These are phyloP conservation scores for Drosophila jambulina DNA, from an alignment of 1,140 invertebrate genomes.

Conservation along the genomic window DNA sequence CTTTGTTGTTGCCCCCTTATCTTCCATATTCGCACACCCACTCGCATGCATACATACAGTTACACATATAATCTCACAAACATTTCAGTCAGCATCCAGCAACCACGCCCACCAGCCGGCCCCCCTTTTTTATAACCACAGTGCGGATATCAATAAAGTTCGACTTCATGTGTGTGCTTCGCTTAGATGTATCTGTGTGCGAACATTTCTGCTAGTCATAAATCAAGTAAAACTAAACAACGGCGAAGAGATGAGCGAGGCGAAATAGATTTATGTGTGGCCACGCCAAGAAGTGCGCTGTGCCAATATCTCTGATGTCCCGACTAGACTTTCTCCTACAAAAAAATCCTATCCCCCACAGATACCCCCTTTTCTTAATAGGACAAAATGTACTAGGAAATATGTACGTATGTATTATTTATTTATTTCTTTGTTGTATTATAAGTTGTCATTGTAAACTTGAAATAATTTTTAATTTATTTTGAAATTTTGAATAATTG, in stretches of 20 bases:
- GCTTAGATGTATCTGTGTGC: constrained; percentile 7
- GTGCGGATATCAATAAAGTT: constrained; percentile 74
- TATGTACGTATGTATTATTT: too few species aligned
- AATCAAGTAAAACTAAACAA: constrained; percentile 76
- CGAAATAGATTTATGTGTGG: constrained; percentile 75
- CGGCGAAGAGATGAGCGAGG: constrained; percentile 31
- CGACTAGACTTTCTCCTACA: constrained; percentile 8
- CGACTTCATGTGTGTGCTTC: constrained; percentile 44
- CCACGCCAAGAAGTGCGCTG: constrained; percentile 45
- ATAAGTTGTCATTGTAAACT: too few species aligned
- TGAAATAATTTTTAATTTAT: too few species aligned
- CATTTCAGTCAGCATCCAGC: constrained; percentile 55
- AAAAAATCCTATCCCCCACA: background rate
- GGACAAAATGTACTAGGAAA: too few species aligned
- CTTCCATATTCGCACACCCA: background rate
- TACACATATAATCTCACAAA: constrained; percentile 18
- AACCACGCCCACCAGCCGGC: constrained; percentile 11
- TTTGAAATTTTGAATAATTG: too few species aligned
- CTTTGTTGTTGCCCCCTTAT: constrained; percentile 21
- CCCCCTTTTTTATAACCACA: constrained; percentile 57
- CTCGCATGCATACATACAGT: background rate
- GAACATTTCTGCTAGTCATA: constrained; percentile 55
- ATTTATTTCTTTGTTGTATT: too few species aligned
- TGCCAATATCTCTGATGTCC: constrained; percentile 59
- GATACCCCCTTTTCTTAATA: background rate